Evolutionary conservation across 1,140 invertebrate genomes (phyloP), one percentile per base, ranked within the genome.

Genomic region (Anoplophora glabripennis): DNA sequence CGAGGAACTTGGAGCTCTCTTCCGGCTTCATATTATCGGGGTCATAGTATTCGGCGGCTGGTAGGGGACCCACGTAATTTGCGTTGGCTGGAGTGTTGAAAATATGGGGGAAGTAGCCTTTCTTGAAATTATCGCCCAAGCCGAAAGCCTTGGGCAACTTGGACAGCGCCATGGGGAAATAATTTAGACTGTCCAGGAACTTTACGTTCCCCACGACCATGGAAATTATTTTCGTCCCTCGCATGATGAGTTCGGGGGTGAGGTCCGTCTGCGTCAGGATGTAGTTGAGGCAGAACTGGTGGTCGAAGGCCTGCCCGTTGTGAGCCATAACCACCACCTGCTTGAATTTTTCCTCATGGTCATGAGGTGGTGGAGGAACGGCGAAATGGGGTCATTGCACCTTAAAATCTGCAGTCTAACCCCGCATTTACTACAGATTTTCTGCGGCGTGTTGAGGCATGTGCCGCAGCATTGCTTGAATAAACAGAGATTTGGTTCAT

Each of bases 401-500:
- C n/a, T n/a, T n/a, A n/a, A n/a, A n/a, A n/a, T n/a, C n/a, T n/a
- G n/a, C n/a, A n/a, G n/a, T n/a, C n/a, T n/a, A 15, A 44, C 45
- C 10, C 59, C 59, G 21, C 47, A 61, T 34, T 56, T 55, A 33
- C 28, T 10, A 33, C 51, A 54, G 36, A 37, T 18, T 37, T 46
- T n/a, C 4, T 42, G 17, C 7, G 34, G 12, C 21, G n/a, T 28
- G 2, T 57, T 12, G 10, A 59, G 35, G 14, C 61, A 63, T 5
- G 7, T 4, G 17, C 21, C 35, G 52, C 61, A 63, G 34, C 35
- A 4, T 44, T 51, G 57, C 5, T 48, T 41, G 0, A 36, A 33
- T 1, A 52, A 35, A 37, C 51, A 63, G 11, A 61, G 17, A 61
- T 62, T 62, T 37, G 48, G 28, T 38, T 53, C 38, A 12, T 62